These are phyloP conservation scores for Atrina japonica DNA, from an alignment of 2,888 invertebrate genomes.

Conservation along the genomic window DNA sequence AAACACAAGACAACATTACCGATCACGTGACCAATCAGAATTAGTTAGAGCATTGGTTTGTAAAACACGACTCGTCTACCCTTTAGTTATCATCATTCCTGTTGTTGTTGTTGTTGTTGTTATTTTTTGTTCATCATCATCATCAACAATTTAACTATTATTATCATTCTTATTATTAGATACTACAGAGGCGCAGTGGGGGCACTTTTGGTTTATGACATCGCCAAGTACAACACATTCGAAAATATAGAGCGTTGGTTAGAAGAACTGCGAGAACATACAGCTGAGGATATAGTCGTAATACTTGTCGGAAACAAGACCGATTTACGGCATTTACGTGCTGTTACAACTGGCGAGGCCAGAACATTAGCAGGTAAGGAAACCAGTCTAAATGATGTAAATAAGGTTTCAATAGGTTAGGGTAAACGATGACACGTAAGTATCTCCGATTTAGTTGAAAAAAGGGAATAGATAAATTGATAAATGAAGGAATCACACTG, in stretches of 20 bases:
- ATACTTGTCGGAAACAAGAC: constrained; percentile 75
- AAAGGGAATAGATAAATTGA: too few relatives aligned
- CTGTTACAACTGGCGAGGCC: constrained; percentile 67
- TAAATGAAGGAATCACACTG: too few relatives aligned
- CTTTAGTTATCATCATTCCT: too few relatives aligned
- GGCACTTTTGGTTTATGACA: constrained; percentile 74
- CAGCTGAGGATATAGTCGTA: constrained; percentile 68
- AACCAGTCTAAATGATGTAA: not conserved
- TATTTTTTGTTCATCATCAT: too few relatives aligned
- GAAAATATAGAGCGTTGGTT: constrained; percentile 73
- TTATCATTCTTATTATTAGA: too few relatives aligned
- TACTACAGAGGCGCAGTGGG: constrained; percentile 75
- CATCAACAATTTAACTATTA: too few relatives aligned
- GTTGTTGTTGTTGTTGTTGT: too few relatives aligned
- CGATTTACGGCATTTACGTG: constrained; percentile 70
- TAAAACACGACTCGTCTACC: too few relatives aligned
- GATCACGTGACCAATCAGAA: too few relatives aligned
- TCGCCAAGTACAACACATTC: constrained; percentile 70
- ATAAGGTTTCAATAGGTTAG: not conserved
- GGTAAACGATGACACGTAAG: not conserved
- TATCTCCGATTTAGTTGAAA: too few relatives aligned
- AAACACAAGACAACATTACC: too few relatives aligned
- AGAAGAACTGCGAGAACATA: constrained; percentile 69
- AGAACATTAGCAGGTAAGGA: constrained; percentile 65
- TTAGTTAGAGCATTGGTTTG: too few relatives aligned